Evolutionary conservation across 2,888 invertebrate species (phyloP), one percentile per base, ranked within the genome.

Genomic region (Hyposoter didymator): DNA sequence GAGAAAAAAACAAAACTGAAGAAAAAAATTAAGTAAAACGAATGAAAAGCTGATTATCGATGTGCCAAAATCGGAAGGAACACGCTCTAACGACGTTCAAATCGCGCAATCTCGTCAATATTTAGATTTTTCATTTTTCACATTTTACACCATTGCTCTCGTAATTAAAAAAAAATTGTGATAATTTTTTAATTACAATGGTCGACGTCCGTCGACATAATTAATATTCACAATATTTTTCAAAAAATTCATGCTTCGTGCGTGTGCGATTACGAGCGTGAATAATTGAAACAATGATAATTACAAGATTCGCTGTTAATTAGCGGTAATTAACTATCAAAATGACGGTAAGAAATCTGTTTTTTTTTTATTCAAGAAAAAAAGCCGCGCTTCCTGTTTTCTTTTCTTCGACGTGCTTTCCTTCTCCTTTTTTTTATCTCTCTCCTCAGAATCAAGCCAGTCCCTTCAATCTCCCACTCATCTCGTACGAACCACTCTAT

Each of bases 331-430:
- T 49, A 52, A 39, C 28, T 80, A 74, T 62, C 86, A 69, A 45
- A 32, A 86, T 86, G 86, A 86, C 86, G 86, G 86, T 86, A 86
- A 86, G 86, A 49, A 70, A 43, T n/a, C 22, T 62, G 49, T 43
- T 49, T 47, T 62, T 2, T 73, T 62, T 66, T 45, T 52, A 52
- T 7, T 35, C 19, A 39, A 0, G 19, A 49, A 19, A 14, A 62
- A 14, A 8, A 28, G n/a, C 12, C 32, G 17, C 10, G 66, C 2
- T 39, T 79, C 49, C 70, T 10, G 28, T n/a, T 67, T 49, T 69
- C 22, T 64, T 10, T 35, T 12, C 39, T 52, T 73, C 39, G 5
- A 22, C 22, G n/a, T 43, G 10, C 14, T 59, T 32, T 62, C 35
- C 14, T 17, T 39, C 14, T 49, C 19, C 7, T 3, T 14, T 0